Evolutionary conservation across 2,888 invertebrate genomes (phyloP), one percentile per base, ranked within the genome.

Genomic region (Himalopsyche japonica): DNA sequence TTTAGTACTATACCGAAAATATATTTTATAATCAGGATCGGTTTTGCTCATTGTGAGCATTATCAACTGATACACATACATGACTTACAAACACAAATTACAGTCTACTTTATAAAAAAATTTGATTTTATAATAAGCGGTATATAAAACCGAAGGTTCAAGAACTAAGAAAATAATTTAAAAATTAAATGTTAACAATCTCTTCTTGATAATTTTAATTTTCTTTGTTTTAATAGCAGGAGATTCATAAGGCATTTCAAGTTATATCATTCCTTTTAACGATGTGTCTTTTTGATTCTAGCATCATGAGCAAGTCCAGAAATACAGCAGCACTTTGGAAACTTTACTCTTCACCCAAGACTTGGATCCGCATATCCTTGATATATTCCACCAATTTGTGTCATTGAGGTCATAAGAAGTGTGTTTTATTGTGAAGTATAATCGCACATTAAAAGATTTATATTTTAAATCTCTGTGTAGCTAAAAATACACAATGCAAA

Each of bases 241-340:
- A 70, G 18, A 30, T 27, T 27, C 15, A 70, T 27, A n/a, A 2
- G 12, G 1, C 43, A 12, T 43, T 70, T 70, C 12, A 5, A n/a
- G 15, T 70, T 24, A 20, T 1, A 70, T n/a, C 24, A 1, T 15
- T 43, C 12, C 15, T 43, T 8, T 18, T 47, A 0, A 12, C 1
- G 30, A 49, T 49, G 49, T 49, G 49, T 20, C n/a, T 64, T 86
- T 88, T 88, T 88, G 88, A 88, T 94, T 95, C 57, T 93, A 99
- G 98, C 98, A 99, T 91, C 97, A 98, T 90, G 98, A 98, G 89
- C 98, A 99, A 93, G 98, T 99, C 30, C 98, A 98, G 92, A 97
- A 98, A 89, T 99, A 98, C 93, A 97, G 98, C 90, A 96, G 96
- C 87, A 98, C 98, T 0, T 91, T 99, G 90, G 98, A 99, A 90